These are phyloP conservation scores for Hystrix cristata DNA, from an alignment of 2,113 vertebrate species.

Conservation along the genomic window DNA sequence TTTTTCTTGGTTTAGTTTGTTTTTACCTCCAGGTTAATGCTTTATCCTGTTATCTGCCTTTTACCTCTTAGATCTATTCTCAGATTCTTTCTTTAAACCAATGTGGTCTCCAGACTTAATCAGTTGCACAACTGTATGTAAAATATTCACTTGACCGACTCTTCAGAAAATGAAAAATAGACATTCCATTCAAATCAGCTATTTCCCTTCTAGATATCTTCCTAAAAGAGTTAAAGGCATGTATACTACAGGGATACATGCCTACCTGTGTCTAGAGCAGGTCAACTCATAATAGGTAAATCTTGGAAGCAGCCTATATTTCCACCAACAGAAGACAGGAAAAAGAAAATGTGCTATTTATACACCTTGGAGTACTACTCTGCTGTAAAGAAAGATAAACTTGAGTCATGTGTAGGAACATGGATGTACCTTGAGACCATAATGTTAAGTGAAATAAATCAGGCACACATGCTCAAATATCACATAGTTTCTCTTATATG, in stretches of 20 bases:
- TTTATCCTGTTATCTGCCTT: background rate
- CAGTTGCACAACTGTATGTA: background rate
- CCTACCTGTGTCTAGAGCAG: background rate
- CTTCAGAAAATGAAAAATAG: background rate
- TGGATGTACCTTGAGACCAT: background rate
- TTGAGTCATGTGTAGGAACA: background rate
- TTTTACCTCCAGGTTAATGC: background rate
- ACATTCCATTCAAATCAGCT: background rate
- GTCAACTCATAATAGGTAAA: background rate
- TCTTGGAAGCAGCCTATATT: background rate
- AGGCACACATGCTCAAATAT: background rate
- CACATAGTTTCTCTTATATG: too few species aligned
- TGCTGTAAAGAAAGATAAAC: background rate
- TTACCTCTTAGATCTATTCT: background rate
- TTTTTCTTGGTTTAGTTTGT: background rate
- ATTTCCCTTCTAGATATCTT: background rate
- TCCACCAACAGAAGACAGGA: background rate
- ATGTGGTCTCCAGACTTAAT: background rate
- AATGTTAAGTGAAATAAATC: background rate
- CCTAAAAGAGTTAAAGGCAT: background rate
- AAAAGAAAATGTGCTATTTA: background rate
- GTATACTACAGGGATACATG: background rate
- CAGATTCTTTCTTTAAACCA: background rate
- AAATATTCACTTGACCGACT: background rate
- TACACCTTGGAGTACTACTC: background rate